Base-by-base conservation (phyloP, 2,888 invertebrate species). In the Cynaeus angustus region DNA sequence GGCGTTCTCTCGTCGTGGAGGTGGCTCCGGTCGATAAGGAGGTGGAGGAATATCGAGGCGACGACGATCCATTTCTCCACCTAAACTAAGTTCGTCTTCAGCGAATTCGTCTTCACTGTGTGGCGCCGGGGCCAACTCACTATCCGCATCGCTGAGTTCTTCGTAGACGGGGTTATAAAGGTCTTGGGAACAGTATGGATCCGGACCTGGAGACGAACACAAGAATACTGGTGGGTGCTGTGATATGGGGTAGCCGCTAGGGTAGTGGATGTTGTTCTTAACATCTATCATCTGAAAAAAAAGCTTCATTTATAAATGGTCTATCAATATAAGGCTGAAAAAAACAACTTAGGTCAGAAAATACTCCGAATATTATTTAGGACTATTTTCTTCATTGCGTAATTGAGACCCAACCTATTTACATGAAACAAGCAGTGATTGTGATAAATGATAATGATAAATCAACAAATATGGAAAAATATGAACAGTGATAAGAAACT, bases 101-200 rank as follows among this genome's bases (percentile, higher is more conserved):
- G 94, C 94, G 81, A 94, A 94, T 80, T 94, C 94, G 79, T 94
- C 94, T 81, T 94, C 94, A 80, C 93, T 94, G 80, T 91, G 91
- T 37, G 90, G 87, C 8, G 90, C 91, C 1, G 88, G 87, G 21
- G 82, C 83, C 38, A 85, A 73, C 73, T 89, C 89, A 68, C 87
- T 88, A 76, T 91, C 89, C 59, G 88, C 89, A 80, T 91, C 91
- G 73, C 90, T 90, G 45, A 95, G 87, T 81, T 94, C 94, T 85
- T 94, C 94, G 85, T 94, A 94, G 16, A 94, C 91, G 58, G 94
- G 94, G 78, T 94, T 94, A 79, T 91, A 88, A 81, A 91, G 86
- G 79, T 89, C 89, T 80, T 89, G 88, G 62, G 88, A 88, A 76
- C 86, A 86, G 83, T 88, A 88, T 33, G 91, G 90, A 84, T 91